phyloP scores from a whole-genome alignment of 2,888 invertebrate genomes.

The Belgica antarctica region DNA sequence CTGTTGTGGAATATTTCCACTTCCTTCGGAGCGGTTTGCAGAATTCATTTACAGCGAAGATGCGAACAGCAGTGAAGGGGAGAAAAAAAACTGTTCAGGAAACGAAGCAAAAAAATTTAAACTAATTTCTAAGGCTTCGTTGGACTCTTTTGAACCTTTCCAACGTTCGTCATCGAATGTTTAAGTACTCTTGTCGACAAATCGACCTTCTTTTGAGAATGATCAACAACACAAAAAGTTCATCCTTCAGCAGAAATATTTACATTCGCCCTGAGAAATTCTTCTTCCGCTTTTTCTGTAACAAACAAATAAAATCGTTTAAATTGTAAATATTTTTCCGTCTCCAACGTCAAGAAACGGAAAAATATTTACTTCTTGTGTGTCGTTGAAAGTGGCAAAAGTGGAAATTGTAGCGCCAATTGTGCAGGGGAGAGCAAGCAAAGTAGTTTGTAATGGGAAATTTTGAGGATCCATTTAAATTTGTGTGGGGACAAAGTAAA shows the following conservation, averaged over 20 bases:
- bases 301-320: neutral
- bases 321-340: constrained; percentile 7
- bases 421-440: neutral
- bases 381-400: neutral
- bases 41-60: constrained; percentile 19
- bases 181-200: too few relatives aligned
- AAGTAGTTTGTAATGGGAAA: constrained; percentile 3
- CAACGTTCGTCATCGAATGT: too few relatives aligned
- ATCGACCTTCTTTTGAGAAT: too few relatives aligned
- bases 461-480: constrained; percentile 15
- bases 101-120: constrained; percentile 1
- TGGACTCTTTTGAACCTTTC: too few relatives aligned
- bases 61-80: neutral
- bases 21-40: constrained; percentile 18
- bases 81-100: neutral
- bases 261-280: too few relatives aligned
- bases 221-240: too few relatives aligned
- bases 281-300: too few relatives aligned
- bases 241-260: too few relatives aligned
- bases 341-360: too few relatives aligned
- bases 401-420: neutral
- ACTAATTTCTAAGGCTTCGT: too few relatives aligned
- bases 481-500: constrained; percentile 6
- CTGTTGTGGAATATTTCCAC: constrained; percentile 12
- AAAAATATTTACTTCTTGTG: too few relatives aligned